Conservation (phyloP, 2,888 invertebrate genomes). For the Agriopis marginaria region DNA sequence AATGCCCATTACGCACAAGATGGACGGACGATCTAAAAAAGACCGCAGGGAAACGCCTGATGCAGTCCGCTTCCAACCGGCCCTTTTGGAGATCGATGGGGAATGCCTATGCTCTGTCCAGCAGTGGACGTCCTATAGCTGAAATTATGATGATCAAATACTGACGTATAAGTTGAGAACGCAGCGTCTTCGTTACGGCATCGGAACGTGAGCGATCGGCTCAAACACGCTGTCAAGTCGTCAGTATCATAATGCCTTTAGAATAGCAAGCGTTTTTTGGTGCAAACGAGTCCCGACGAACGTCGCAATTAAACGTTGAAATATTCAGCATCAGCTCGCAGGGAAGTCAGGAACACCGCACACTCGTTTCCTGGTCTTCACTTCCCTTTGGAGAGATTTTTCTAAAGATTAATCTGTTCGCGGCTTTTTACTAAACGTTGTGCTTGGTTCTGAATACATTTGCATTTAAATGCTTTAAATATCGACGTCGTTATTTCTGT, state of each 20-base stretch:
- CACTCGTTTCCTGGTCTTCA: constrained; percentile 36
- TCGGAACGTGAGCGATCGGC: not conserved
- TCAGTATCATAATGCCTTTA: constrained; percentile 29
- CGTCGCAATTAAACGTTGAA: constrained; percentile 70
- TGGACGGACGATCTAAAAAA: no score
- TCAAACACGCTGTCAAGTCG: not conserved
- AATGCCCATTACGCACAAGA: no score
- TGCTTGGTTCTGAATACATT: constrained; percentile 23
- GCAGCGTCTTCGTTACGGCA: not conserved
- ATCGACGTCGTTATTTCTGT: not conserved
- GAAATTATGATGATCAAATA: no score
- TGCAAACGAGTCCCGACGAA: constrained; percentile 40
- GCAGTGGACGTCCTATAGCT: no score
- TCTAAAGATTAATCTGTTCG: constrained; percentile 36
- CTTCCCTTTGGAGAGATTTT: constrained; percentile 43
- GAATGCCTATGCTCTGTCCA: no score
- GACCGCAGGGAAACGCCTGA: no score
- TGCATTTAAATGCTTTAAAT: constrained; percentile 3
- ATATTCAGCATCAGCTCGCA: constrained; percentile 60
- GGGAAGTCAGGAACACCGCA: constrained; percentile 28
- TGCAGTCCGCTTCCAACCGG: no score
- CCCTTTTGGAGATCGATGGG: no score
- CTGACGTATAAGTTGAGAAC: not conserved
- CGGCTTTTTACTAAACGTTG: constrained; percentile 21
- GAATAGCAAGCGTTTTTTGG: constrained; percentile 40